These are phyloP conservation scores for Plagiodera versicolora DNA, from an alignment of 2,888 invertebrate species.

Conservation along the genomic window DNA sequence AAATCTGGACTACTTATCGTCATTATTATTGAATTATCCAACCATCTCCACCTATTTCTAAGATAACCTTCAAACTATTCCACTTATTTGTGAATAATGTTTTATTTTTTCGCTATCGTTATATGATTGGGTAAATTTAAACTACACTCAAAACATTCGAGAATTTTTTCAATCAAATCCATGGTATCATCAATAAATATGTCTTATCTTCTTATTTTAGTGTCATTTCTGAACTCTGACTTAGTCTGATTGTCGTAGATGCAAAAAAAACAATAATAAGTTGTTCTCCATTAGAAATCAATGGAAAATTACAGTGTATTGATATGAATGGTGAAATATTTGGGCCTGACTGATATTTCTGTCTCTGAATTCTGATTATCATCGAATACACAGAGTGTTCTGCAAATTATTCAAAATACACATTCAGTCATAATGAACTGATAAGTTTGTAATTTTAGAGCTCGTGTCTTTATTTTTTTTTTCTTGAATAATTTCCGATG, in stretches of 20 bases:
- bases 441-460: too few relatives aligned
- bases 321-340: too few relatives aligned
- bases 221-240: slow-evolving; percentile 3
- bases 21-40: slow-evolving; percentile 20
- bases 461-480: too few relatives aligned
- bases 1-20: too few relatives aligned
- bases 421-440: too few relatives aligned
- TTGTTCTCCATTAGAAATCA: not conserved
- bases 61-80: slow-evolving; percentile 46
- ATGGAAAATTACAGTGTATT: not conserved
- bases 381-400: too few relatives aligned
- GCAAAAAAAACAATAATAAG: not conserved
- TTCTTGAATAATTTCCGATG: too few relatives aligned
- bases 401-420: too few relatives aligned
- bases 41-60: slow-evolving; percentile 45
- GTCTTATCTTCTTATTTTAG: not conserved
- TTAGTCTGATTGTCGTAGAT: not conserved
- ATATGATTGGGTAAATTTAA: slow-evolving; percentile 22
- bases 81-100: slow-evolving; percentile 35
- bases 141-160: slow-evolving; percentile 16
- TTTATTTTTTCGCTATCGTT: slow-evolving; percentile 21
- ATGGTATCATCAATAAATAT: not conserved
- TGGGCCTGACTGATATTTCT: not conserved
- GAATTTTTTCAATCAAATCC: slow-evolving; percentile 13
- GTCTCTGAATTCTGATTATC: not conserved